A percentile compares a stretch with the other conserved stretches of the same genome.
Conservation (phyloP, 92 coral and sea anemone genomes). For the Heteractis magnifica region DNA sequence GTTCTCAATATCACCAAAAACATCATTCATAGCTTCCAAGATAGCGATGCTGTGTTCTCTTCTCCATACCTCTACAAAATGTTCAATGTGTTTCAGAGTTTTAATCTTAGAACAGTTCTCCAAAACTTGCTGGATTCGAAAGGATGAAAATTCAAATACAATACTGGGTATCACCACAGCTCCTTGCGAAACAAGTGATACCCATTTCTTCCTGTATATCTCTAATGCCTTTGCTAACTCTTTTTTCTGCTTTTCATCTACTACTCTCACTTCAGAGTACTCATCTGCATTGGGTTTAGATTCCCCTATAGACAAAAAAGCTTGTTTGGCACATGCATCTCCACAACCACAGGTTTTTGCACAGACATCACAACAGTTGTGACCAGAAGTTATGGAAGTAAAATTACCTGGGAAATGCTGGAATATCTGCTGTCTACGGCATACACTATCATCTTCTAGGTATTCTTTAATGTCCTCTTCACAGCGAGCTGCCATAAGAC, state of each 20-base stretch:
- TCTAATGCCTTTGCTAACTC: conserved; percentile 10
- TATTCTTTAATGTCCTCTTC: conserved; percentile 53
- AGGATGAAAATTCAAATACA: conserved; percentile 37
- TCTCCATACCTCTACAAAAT: conserved; percentile 48
- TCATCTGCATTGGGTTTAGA: background rate
- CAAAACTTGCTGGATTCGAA: conserved; percentile 48
- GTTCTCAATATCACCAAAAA: conserved; percentile 35
- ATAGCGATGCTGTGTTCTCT: conserved; percentile 41
- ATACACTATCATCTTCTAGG: conserved; percentile 23
- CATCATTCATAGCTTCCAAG: conserved; percentile 27
- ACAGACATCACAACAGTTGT: conserved; percentile 71
- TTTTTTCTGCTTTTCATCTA: conserved; percentile 29
- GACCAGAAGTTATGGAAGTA: conserved; percentile 27
- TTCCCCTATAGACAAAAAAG: conserved; percentile 8
- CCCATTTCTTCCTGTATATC: conserved; percentile 33
- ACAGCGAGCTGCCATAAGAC: conserved; percentile 55
- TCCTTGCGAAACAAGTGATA: background rate
- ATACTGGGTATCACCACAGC: conserved; percentile 32
- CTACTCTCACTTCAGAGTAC: conserved; percentile 31
- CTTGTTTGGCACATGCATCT: conserved; percentile 32
- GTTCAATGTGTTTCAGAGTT: conserved; percentile 35
- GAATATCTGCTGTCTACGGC: conserved; percentile 42
- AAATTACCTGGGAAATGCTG: conserved; percentile 42
- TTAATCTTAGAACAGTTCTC: conserved; percentile 38
- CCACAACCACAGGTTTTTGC: conserved; percentile 49